Conservation (phyloP, 1,140 invertebrate species). For the Lithobius niger region DNA sequence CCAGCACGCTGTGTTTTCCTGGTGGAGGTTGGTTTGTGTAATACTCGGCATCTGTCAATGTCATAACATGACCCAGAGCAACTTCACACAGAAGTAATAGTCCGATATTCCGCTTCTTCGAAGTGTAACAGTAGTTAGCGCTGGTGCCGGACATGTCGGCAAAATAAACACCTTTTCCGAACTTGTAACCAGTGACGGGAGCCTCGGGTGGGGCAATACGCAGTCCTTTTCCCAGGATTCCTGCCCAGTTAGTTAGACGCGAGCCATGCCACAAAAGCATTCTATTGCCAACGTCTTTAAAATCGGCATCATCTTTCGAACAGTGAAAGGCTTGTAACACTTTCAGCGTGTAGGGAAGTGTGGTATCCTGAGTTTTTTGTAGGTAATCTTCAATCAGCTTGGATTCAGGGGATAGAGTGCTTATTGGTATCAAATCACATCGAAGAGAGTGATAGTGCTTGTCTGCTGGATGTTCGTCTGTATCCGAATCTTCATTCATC, state of each 20-base stretch:
- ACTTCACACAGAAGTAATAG: constrained; percentile 41
- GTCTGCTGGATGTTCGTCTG: constrained; percentile 37
- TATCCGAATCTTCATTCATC: constrained; percentile 29
- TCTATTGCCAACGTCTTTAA: constrained; percentile 22
- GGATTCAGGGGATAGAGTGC: too few relatives aligned
- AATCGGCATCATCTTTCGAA: constrained; percentile 18
- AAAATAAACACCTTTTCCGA: constrained; percentile 41
- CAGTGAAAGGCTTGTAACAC: constrained; percentile 27
- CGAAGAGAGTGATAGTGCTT: constrained; percentile 38
- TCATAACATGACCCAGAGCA: constrained; percentile 30
- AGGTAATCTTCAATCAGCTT: constrained; percentile 30
- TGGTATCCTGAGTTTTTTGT: constrained; percentile 32
- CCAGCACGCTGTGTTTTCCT: constrained; percentile 30
- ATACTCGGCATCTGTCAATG: constrained; percentile 26
- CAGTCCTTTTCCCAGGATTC: constrained; percentile 44
- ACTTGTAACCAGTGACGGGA: constrained; percentile 39
- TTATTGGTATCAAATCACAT: constrained; percentile 19
- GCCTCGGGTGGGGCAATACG: constrained; percentile 43
- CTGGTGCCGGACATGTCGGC: constrained; percentile 47
- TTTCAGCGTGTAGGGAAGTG: constrained; percentile 32
- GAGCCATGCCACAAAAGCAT: constrained; percentile 46
- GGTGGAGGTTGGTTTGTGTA: constrained; percentile 25
- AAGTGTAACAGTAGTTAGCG: constrained; percentile 46
- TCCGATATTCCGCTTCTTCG: constrained; percentile 32
- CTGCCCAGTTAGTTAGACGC: constrained; percentile 40